These are phyloP conservation scores for Salmo trutta DNA, from an alignment of 2,797 vertebrate species.

Conservation along the genomic window DNA sequence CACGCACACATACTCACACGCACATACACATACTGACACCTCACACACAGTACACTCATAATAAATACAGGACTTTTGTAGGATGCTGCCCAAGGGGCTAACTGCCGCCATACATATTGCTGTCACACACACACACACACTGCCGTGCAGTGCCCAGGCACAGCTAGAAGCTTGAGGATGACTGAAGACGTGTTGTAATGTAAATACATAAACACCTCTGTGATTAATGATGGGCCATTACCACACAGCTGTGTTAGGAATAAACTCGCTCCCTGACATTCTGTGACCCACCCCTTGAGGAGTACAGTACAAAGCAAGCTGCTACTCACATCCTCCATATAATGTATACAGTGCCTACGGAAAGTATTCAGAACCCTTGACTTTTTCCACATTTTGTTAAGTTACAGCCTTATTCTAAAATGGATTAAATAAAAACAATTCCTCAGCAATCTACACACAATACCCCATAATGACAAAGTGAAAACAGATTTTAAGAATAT, in stretches of 20 bases:
- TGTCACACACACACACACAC: background rate
- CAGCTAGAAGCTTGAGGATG: background rate
- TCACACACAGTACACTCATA: constrained; percentile 26
- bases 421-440: too few relatives aligned
- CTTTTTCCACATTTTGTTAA: too few relatives aligned
- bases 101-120: background rate
- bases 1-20: background rate
- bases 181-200: background rate
- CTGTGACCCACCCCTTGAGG: background rate
- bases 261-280: too few relatives aligned
- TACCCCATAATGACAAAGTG: too few relatives aligned
- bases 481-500: too few relatives aligned
- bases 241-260: background rate
- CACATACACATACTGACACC: constrained; percentile 12
- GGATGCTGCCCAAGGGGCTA: constrained; percentile 22
- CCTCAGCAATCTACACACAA: too few relatives aligned
- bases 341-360: background rate
- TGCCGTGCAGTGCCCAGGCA: background rate
- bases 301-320: background rate
- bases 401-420: too few relatives aligned
- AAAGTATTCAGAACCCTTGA: too few relatives aligned
- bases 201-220: constrained; percentile 1
- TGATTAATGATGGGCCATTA: background rate
- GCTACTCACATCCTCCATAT: too few relatives aligned
- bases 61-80: constrained; percentile 38